Base-by-base conservation (phyloP, 2,888 invertebrate species). In the Poecilus cupreus region DNA sequence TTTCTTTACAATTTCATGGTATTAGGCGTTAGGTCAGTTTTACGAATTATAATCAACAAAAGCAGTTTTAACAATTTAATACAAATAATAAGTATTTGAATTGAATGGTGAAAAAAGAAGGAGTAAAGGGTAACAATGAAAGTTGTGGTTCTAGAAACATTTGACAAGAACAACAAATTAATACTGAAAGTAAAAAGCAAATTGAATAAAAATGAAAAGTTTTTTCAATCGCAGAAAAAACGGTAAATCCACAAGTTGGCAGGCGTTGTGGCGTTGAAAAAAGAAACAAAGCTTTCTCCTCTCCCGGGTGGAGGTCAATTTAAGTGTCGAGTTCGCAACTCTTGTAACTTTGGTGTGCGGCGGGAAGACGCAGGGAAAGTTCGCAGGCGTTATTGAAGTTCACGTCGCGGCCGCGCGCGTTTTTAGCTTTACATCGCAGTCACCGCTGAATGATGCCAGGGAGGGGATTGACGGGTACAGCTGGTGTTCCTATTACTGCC, bases 181-280 rank as follows among this genome's bases (percentile, higher is more conserved):
- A 72, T 22, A 39, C 46, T n/a, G 20, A 43, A 72, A 43, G 43
- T 72, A 72, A 72, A 72, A 72, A 72, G 72, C 13, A 72, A 75
- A 75, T 51, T 49, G 51, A 75, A 75, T 75, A 75, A 75, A 75
- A 75, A 75, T 75, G 46, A 51, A 75, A 75, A 75, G 75, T 51
- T 75, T 72, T 74, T 75, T 75, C 16, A 75, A 75, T 49, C 75
- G 22, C 46, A 22, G 24, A 72, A 72, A 70, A 68, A 49, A 72
- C 46, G 51, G 75, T 26, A 75, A 75, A 75, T 75, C 75, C 54
- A 75, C 75, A 75, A 75, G 75, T 75, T 51, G 75, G 51, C 51
- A 20, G 20, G 24, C 72, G 46, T 20, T 68, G 72, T 13, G 60
- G 64, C 37, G 16, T 18, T 60, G 60, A 75, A 75, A 64, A 51